Evolutionary conservation across 2,888 invertebrate species (phyloP).

Genomic region (Diogma glabrata): DNA sequence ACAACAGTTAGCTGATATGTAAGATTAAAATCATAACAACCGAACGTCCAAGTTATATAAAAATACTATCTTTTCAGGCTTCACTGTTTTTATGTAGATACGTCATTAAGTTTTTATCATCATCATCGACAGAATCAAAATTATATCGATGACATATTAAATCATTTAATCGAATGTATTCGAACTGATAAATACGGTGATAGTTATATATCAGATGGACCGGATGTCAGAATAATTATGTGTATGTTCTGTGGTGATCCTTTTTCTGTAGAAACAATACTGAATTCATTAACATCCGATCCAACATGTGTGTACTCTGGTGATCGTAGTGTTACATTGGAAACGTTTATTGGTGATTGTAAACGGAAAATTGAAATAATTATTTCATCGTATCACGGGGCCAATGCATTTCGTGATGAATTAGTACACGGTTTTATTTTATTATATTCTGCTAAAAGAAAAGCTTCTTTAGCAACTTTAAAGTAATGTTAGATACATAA

Average conservation of each 20-base stretch:
- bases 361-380: conserved; percentile 83
- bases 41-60: not conserved
- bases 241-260: conserved; percentile 96
- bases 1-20: conserved; percentile 80
- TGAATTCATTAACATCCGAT: conserved; percentile 77
- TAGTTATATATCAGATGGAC: conserved; percentile 33
- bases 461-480: conserved; percentile 85
- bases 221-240: conserved; percentile 66
- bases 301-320: conserved; percentile 77
- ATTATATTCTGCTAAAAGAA: conserved; percentile 88
- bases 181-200: conserved; percentile 34
- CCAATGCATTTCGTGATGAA: conserved; percentile 82
- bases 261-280: conserved; percentile 77
- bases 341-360: conserved; percentile 83
- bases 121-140: conserved; percentile 35
- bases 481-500: conserved; percentile 45
- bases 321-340: conserved; percentile 78
- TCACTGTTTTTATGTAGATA: conserved; percentile 36
- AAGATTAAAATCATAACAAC: conserved; percentile 20
- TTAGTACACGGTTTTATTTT: conserved; percentile 90
- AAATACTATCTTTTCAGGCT: conserved; percentile 18
- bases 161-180: conserved; percentile 35
- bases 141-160: conserved; percentile 36
- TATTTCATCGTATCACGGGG: conserved; percentile 89
- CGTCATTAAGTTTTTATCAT: conserved; percentile 23